Conservation (phyloP, 2,113 vertebrate genomes). For the Poicephalus gulielmi region DNA sequence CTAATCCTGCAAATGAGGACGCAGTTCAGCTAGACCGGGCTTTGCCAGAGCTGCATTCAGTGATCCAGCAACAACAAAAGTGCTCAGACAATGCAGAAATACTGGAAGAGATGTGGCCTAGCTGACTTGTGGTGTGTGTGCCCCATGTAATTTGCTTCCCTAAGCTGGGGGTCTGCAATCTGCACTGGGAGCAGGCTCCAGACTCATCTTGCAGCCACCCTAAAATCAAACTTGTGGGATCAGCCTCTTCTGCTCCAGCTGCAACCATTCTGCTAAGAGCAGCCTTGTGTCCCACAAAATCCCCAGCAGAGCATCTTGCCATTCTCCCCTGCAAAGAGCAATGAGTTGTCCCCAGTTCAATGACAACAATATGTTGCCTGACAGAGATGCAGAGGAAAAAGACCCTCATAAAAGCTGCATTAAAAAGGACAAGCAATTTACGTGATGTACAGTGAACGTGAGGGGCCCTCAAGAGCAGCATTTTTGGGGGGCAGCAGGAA, state of each 20-base stretch:
- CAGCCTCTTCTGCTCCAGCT: not conserved
- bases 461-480: not conserved
- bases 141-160: not conserved
- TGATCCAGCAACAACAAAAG: not conserved
- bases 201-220: not conserved
- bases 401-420: not conserved
- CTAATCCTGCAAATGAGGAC: not conserved
- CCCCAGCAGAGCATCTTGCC: not conserved
- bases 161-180: not conserved
- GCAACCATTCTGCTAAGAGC: not conserved
- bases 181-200: not conserved
- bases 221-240: not conserved
- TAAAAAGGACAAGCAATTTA: not conserved
- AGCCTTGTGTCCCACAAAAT: not conserved
- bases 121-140: not conserved
- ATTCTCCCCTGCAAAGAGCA: not conserved
- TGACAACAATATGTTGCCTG: not conserved
- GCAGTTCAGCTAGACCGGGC: not conserved
- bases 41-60: not conserved
- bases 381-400: not conserved
- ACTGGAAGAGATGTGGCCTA: not conserved
- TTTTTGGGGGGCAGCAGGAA: not conserved
- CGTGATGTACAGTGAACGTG: not conserved
- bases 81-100: not conserved
- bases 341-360: not conserved